Conservation (phyloP, 2,888 invertebrate genomes). For the Frankliniella fusca region DNA sequence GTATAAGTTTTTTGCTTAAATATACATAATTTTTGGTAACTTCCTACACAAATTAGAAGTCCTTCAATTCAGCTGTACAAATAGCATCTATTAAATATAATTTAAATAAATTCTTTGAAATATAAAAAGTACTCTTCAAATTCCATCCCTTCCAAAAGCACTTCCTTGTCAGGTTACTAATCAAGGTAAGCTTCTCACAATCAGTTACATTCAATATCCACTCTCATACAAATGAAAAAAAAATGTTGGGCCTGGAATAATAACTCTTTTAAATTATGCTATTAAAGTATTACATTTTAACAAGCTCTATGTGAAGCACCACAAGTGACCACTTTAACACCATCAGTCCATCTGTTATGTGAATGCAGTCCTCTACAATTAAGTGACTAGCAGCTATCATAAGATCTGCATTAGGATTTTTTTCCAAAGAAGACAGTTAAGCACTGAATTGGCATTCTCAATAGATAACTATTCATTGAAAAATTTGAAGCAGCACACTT, state of each 20-base stretch:
- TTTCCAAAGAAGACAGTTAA: neutral
- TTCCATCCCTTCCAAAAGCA: slow-evolving; percentile 6
- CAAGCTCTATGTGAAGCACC: slow-evolving; percentile 22
- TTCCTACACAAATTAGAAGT: slow-evolving; percentile 2
- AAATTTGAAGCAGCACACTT: neutral
- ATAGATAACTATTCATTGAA: neutral
- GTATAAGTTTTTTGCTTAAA: neutral
- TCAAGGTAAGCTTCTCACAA: neutral
- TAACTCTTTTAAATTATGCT: slow-evolving; percentile 9
- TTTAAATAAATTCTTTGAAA: slow-evolving; percentile 15
- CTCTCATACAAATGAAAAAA: neutral
- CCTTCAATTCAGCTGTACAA: slow-evolving; percentile 20
- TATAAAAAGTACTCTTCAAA: slow-evolving; percentile 26
- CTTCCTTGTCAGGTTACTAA: neutral
- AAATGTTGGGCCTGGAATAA: neutral
- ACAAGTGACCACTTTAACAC: slow-evolving; percentile 23
- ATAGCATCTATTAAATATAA: slow-evolving; percentile 10
- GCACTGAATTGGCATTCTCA: slow-evolving; percentile 5
- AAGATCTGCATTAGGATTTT: slow-evolving; percentile 22
- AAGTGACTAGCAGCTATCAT: slow-evolving; percentile 17
- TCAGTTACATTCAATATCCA: neutral
- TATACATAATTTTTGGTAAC: neutral
- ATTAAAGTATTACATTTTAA: neutral
- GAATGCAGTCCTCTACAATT: slow-evolving; percentile 26
- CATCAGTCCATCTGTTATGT: slow-evolving; percentile 20